Evolutionary conservation across 2,888 invertebrate genomes (phyloP), one percentile per base, ranked within the genome.

Genomic region (Leucophora obtusa): DNA sequence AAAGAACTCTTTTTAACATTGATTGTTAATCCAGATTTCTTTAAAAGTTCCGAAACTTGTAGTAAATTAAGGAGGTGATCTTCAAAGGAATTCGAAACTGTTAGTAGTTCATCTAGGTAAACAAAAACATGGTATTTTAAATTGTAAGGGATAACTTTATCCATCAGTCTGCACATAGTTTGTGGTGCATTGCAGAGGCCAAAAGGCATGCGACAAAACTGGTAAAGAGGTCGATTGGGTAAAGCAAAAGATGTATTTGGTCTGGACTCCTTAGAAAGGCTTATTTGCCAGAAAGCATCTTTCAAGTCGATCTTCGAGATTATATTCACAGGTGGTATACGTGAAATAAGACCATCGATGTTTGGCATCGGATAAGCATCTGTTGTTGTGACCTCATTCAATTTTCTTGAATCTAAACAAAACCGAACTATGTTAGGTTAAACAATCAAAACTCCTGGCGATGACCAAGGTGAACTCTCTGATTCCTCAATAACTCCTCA

Each of bases 381-480:
- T 4, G 2, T 21, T 21, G 4, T 21, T 21, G 21, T 4, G 21
- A 21, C 21, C 2, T 21, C 4, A 21, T 21, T 21, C 2, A 2
- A 21, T 21, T 21, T 21, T 21, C 21, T 21, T 21, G 21, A 21
- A 4, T 80, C 82, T 1, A 82, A 53, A 14, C 74, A 77, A 5
- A 79, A 15, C 0, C 82, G 66, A 0, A 71, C 60, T 53, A 76
- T 79, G 9, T 65, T 33, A 0, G 77, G 66, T 53, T 82, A 79
- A 9, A 70, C 18, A 21, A 21, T 21, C 21, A 21, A 84, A 86
- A 11, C 84, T 84, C 87, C 87, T 0, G 84, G 73, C 18, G 88
- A 87, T 1, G 56, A 70, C 21, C 21, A 21, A 21, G 21, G 21
- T 21, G 4, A 21, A 21, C 21, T 21, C 21, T 21, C 21, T 0